Evolutionary conservation across 2,113 vertebrate genomes (phyloP).

Genomic region (Brachyistius frenatus): DNA sequence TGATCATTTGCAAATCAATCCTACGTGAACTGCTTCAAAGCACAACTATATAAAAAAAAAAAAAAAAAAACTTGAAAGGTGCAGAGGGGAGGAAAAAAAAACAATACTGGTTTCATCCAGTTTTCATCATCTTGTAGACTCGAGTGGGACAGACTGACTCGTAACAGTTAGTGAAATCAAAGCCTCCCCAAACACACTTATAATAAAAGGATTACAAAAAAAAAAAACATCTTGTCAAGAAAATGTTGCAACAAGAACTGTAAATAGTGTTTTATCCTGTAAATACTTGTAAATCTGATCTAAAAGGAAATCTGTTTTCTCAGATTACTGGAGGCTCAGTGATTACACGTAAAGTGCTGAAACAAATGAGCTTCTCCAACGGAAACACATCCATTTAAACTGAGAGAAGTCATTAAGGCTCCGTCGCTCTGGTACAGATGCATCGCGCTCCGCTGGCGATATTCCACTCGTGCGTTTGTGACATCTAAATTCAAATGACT

Average conservation of each 20-base stretch:
- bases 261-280: conserved; percentile 18
- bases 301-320: conserved; percentile 2
- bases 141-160: conserved; percentile 27
- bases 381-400: conserved; percentile 13
- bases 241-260: conserved; percentile 6
- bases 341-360: conserved; percentile 31
- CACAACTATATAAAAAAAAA: background rate
- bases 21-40: conserved; percentile 30
- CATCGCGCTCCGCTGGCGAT: background rate
- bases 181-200: conserved; percentile 28
- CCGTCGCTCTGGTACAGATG: conserved; percentile 11
- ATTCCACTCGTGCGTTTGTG: background rate
- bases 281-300: conserved; percentile 29
- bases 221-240: background rate
- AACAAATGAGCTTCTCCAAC: conserved; percentile 25
- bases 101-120: conserved; percentile 14
- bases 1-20: conserved; percentile 30
- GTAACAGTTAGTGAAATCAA: conserved; percentile 40
- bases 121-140: background rate
- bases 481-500: conserved; percentile 29
- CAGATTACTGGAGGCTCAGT: conserved; percentile 13
- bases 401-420: conserved; percentile 28
- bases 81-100: background rate
- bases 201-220: background rate
- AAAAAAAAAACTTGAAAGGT: conserved; percentile 15